A percentile compares a stretch with the other conserved stretches of the same genome.
phyloP scores from a whole-genome alignment of 2,888 invertebrate genomes.

The Lithophane ornitopus region DNA sequence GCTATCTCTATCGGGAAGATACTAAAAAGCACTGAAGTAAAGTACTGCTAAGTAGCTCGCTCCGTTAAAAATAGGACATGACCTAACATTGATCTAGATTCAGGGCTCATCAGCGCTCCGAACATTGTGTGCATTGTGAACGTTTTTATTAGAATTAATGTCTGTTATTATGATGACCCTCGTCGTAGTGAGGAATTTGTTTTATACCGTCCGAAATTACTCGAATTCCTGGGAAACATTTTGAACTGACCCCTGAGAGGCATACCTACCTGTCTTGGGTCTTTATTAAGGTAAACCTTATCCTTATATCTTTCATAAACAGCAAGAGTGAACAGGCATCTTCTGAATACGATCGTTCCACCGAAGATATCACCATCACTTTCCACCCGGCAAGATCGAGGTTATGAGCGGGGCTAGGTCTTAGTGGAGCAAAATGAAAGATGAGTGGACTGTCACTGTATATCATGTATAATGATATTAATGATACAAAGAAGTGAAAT shows the following conservation, averaged over 20 bases:
- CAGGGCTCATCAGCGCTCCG: slow-evolving; percentile 60
- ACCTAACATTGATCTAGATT: slow-evolving; percentile 79
- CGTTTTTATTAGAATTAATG: slow-evolving; percentile 51
- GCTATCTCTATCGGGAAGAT: slow-evolving; percentile 45
- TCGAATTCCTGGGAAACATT: slow-evolving; percentile 17
- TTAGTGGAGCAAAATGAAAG: too few species aligned
- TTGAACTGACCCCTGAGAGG: not conserved
- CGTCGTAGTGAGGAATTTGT: slow-evolving; percentile 34
- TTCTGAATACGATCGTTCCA: not conserved
- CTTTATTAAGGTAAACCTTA: not conserved
- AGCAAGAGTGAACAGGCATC: not conserved
- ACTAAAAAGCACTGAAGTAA: slow-evolving; percentile 45
- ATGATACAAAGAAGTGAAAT: too few species aligned
- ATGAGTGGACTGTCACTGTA: too few species aligned
- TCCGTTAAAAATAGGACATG: slow-evolving; percentile 75
- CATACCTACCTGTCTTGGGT: not conserved
- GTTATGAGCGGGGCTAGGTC: not conserved
- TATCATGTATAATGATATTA: too few species aligned
- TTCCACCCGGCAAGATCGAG: not conserved
- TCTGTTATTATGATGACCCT: slow-evolving; percentile 36
- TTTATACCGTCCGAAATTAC: slow-evolving; percentile 5
- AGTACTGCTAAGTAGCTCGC: slow-evolving; percentile 58
- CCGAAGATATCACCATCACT: not conserved
- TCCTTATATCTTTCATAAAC: not conserved
- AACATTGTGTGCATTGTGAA: slow-evolving; percentile 65